Percentiles rank a stretch among this genome's conserved stretches.
phyloP scores from a whole-genome alignment of 53 echinoderm and acorn worm genomes.

The Echinarachnius parma region DNA sequence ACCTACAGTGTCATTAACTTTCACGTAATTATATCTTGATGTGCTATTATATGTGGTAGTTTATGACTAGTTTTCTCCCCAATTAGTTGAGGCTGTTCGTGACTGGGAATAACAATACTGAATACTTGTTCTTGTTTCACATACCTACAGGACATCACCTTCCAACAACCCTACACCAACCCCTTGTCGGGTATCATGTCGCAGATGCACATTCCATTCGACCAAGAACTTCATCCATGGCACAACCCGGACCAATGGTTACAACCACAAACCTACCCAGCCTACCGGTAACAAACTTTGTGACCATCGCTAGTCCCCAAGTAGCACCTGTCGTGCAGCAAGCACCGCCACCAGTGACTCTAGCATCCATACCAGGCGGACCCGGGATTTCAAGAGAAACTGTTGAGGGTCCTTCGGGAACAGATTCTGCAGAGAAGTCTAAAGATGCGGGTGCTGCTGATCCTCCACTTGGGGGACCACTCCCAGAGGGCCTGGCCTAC shows the following conservation, averaged over 20 bases:
- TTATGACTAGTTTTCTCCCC: too few species aligned
- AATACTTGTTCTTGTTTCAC: too few species aligned
- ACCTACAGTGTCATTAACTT: too few species aligned
- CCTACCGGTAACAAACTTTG: too few species aligned
- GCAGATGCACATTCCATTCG: neutral
- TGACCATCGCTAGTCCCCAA: neutral
- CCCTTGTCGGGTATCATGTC: neutral
- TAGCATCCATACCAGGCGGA: neutral
- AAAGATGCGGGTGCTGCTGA: neutral
- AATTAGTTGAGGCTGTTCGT: too few species aligned
- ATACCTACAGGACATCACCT: neutral
- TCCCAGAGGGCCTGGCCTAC: constrained; percentile 23
- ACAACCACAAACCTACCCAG: neutral
- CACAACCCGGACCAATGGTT: neutral
- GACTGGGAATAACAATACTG: too few species aligned
- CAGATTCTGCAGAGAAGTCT: neutral
- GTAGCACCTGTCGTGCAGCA: neutral
- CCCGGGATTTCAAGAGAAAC: neutral
- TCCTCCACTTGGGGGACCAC: constrained; percentile 12
- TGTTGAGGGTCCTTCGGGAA: too few species aligned
- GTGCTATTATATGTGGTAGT: too few species aligned
- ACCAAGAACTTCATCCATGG: neutral
- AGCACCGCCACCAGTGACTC: neutral
- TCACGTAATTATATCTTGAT: too few species aligned
- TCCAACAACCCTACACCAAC: neutral